Base-by-base conservation (phyloP, 2,888 invertebrate species). In the Cantharis nigra region DNA sequence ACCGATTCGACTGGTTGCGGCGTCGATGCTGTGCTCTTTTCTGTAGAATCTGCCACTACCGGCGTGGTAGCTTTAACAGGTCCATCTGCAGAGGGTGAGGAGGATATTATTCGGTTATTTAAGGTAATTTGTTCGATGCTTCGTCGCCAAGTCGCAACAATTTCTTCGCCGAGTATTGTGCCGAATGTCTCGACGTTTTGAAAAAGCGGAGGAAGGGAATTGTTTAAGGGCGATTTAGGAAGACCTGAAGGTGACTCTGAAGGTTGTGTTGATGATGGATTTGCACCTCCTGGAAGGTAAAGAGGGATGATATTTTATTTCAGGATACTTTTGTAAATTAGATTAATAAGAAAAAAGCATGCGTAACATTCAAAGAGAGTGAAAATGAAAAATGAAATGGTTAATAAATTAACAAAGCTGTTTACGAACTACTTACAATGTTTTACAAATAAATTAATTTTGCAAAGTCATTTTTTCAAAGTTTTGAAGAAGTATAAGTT, bases 121-220 rank as follows among this genome's bases (percentile, higher is more conserved):
- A 87, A 84, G 86, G 86, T 85, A 82, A 88, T 86, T 83, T 90
- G 87, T 87, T 94, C 93, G 86, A 94, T 90, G 84, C 92, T 92
- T 84, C 93, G 92, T 86, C 94, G 92, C 93, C 94, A 94, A 88
- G 93, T 93, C 85, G 92, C 93, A 88, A 95, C 95, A 88, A 96
- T 93, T 89, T 95, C 95, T 88, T 95, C 94, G 88, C 96, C 96
- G 87, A 95, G 91, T 87, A 93, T 90, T 82, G 93, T 92, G 89
- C 94, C 94, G 90, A 94, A 93, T 84, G 91, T 90, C 87, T 93
- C 93, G 84, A 93, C 92, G 89, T 92, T 93, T 87, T 92, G 92
- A 84, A 92, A 90, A 80, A 91, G 90, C 71, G 90, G 90, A 75
- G 91, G 90, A 83, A 90, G 89, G 79, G 89, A 76, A 33, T 74